Conservation (phyloP, 2,113 vertebrate genomes). For the Nibea albiflora region DNA sequence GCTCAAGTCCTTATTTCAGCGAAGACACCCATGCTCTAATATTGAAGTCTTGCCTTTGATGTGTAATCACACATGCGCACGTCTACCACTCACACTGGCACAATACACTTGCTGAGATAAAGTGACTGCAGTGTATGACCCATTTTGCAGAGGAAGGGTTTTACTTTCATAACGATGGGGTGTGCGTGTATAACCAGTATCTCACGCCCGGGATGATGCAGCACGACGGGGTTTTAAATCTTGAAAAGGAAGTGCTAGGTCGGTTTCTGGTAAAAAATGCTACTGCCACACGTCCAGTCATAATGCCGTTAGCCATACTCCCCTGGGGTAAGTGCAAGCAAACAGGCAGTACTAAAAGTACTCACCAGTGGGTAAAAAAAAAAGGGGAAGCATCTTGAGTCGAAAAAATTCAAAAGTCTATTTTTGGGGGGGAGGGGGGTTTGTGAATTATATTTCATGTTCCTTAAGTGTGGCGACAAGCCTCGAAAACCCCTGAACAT, state of each 20-base stretch:
- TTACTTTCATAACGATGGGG: constrained; percentile 78
- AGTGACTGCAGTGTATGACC: constrained; percentile 79
- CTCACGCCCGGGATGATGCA: constrained; percentile 63
- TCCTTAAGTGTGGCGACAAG: constrained; percentile 66
- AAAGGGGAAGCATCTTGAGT: constrained; percentile 59
- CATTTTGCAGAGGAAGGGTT: constrained; percentile 78
- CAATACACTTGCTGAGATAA: constrained; percentile 77
- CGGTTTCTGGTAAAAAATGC: constrained; percentile 78
- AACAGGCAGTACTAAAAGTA: constrained; percentile 33
- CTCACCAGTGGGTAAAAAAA: constrained; percentile 3
- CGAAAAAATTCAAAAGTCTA: constrained; percentile 33
- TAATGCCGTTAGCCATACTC: constrained; percentile 66
- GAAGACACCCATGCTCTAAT: constrained; percentile 61
- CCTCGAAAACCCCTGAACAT: constrained; percentile 60
- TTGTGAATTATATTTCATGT: constrained; percentile 64
- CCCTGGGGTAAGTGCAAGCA: constrained; percentile 5
- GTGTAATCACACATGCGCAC: constrained; percentile 73
- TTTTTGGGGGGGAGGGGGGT: constrained; percentile 9
- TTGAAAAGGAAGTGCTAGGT: constrained; percentile 79
- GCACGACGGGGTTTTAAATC: constrained; percentile 71
- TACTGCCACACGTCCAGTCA: constrained; percentile 67
- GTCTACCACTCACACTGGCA: constrained; percentile 62
- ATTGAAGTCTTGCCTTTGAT: constrained; percentile 75
- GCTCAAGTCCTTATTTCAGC: constrained; percentile 48
- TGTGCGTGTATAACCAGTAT: constrained; percentile 49